Base-by-base conservation (phyloP, 2,113 vertebrate genomes). In the Callionymus lyra region DNA sequence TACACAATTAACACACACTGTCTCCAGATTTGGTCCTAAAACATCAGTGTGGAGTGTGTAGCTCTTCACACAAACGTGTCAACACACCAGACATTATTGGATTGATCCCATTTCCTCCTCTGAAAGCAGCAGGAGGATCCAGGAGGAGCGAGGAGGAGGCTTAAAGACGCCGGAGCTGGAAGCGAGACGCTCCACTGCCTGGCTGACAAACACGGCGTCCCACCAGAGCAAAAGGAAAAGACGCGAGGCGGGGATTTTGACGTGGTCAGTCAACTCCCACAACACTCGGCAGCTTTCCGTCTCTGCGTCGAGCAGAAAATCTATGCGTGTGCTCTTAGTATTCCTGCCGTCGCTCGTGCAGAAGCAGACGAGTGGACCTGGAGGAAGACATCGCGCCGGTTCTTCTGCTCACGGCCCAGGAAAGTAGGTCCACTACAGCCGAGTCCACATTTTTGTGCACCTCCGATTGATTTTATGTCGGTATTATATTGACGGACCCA, bases 151-250 rank as follows among this genome's bases (percentile, higher is more conserved):
- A 49, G n/a, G n/a, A n/a, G n/a, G n/a, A n/a, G n/a, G n/a, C n/a
- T n/a, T n/a, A 60, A 68, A 45, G 50, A 56, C 65, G 70, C 21
- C 49, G 57, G 59, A 57, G 68, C 70, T 77, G 73, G 63, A n/a
- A 69, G 72, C 60, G 75, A 75, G 72, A 74, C 71, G 80, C 79
- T 84, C 80, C 79, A 79, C 76, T 86, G 83, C 74, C 74, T 81
- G 70, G 78, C 82, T 85, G 84, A 86, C 85, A 83, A 84, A 85
- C 79, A 84, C 68, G 76, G 73, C 79, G 65, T 84, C 69, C 77
- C 83, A 80, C 81, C 59, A 82, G 72, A 84, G 81, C 70, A 50
- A 16, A 53, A 48, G 46, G 56, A 59, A 52, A 56, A 58, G 55
- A 63, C 65, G 63, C 72, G 68, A 79, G 60, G 74, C 82, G 80